These are phyloP conservation scores for Drosophila sulfurigaster DNA, from an alignment of 1,140 invertebrate genomes.

Conservation along the genomic window DNA sequence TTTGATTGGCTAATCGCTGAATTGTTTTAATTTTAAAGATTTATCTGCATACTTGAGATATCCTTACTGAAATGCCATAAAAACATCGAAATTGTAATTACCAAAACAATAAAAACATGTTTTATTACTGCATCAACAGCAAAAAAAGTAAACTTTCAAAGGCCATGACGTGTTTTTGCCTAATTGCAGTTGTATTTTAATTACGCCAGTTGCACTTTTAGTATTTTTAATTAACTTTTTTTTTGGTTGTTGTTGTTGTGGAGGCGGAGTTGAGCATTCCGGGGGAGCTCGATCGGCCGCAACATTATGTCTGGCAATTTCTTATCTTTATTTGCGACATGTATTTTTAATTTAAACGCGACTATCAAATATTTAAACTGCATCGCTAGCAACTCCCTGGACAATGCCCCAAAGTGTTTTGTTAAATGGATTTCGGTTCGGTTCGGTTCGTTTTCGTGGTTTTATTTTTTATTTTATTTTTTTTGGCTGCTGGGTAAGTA, in stretches of 20 bases:
- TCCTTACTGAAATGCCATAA: conserved; percentile 2
- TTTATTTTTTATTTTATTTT: conserved; percentile 1
- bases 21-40: conserved; percentile 2
- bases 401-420: conserved; percentile 59
- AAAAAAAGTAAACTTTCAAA: conserved; percentile 13
- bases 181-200: conserved; percentile 63
- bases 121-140: conserved; percentile 7
- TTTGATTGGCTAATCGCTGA: no score
- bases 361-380: conserved; percentile 59
- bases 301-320: conserved; percentile 33
- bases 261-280: not conserved
- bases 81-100: conserved; percentile 20
- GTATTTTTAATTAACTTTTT: conserved; percentile 71
- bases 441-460: not conserved
- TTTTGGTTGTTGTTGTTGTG: not conserved
- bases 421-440: conserved; percentile 47
- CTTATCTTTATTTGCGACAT: conserved; percentile 72
- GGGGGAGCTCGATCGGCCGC: conserved; percentile 2
- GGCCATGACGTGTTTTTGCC: conserved; percentile 29
- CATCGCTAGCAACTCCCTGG: conserved; percentile 48
- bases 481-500: conserved; percentile 3
- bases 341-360: conserved; percentile 64
- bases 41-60: not conserved
- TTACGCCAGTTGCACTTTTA: conserved; percentile 44
- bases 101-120: conserved; percentile 6